Evolutionary conservation across 2,888 invertebrate genomes (phyloP), one percentile per base, ranked within the genome.

Genomic region (Matsumyia berberina): DNA sequence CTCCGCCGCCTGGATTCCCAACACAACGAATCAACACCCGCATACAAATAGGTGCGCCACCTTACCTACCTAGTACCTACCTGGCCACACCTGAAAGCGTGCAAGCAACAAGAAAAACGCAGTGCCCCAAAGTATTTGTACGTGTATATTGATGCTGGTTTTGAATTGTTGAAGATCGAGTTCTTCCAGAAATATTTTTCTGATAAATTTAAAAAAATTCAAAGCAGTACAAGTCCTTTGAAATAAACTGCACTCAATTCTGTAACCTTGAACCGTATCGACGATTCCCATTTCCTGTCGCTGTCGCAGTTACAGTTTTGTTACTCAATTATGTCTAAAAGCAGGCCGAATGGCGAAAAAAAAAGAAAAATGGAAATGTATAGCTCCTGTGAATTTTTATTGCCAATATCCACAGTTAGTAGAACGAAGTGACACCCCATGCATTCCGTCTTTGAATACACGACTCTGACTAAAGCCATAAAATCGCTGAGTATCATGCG

Each of bases 401-500:
- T 29, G n/a, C 42, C 31, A 3, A 42, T 29, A 29, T 15, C 29
- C 11, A 29, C 31, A 42, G 39, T 44, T 12, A 31, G 15, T 5
- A 11, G 29, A 1, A 29, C 31, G n/a, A 31, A 46, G 46, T 12
- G 11, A 33, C 19, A 35, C 9, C 11, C 9, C 5, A 24, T 29
- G 17, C 29, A 60, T 29, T 42, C n/a, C 44, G 12, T 31, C 5
- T 31, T 31, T 42, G 24, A 44, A 49, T 49, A 19, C n/a, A 35
- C 46, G 19, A 35, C 17, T 24, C 12, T 1, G 35, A 64, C n/a
- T 33, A 15, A 15, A 35, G 62, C n/a, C 46, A 49, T 64, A 49
- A 64, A 49, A 33, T 19, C 19, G 46, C 33, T 49, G 35, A 19
- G 11, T 19, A 12, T 33, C 46, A 33, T 46, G 35, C 33, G 35